phyloP scores from a whole-genome alignment of 2,113 vertebrate species.

The Climacteris rufus region DNA sequence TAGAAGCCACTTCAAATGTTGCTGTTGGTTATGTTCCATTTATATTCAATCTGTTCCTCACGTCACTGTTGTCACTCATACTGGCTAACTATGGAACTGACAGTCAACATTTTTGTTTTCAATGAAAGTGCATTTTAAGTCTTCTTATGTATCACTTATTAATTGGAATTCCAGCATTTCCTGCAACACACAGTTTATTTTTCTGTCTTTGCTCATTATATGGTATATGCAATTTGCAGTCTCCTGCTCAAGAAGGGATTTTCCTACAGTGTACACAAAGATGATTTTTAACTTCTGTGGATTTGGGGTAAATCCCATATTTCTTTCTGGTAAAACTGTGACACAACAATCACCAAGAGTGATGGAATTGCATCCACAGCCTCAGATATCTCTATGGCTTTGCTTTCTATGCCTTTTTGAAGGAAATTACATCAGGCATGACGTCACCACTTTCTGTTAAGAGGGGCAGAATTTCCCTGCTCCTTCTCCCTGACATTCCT shows the following conservation, averaged over 20 bases:
- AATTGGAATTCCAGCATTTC: neutral
- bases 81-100: neutral
- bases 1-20: neutral
- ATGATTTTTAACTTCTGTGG: neutral
- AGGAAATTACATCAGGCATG: neutral
- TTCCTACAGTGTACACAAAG: neutral
- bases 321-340: neutral
- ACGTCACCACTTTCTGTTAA: neutral
- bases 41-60: neutral
- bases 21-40: neutral
- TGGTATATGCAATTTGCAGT: neutral
- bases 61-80: neutral
- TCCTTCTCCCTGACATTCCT: neutral
- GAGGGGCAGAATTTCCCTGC: neutral
- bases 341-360: neutral
- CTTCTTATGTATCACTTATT: neutral
- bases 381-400: neutral
- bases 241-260: neutral
- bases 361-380: neutral
- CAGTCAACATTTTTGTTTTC: neutral
- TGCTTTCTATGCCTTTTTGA: neutral
- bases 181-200: neutral
- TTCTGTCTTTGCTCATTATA: neutral
- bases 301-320: fast-evolving
- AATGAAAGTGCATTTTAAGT: neutral